These are phyloP conservation scores for Listronotus oregonensis DNA, from an alignment of 1,140 invertebrate species.

Conservation along the genomic window DNA sequence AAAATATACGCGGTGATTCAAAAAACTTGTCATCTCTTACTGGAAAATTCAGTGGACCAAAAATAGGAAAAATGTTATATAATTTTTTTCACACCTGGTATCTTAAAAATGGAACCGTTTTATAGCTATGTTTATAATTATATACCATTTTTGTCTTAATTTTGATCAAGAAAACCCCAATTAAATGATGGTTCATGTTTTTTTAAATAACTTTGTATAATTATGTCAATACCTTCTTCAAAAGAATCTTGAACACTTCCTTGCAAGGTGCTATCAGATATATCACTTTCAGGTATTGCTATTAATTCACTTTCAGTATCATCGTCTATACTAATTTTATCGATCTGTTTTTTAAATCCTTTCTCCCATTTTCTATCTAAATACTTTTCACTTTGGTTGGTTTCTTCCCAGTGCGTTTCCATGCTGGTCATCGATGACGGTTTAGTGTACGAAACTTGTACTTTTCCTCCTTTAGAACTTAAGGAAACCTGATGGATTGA, in stretches of 20 bases:
- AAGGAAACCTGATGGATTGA: constrained; percentile 56
- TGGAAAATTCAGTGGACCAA: too few species aligned
- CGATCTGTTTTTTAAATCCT: constrained; percentile 52
- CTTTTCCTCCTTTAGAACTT: constrained; percentile 59
- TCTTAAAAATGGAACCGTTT: too few species aligned
- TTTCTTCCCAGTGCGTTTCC: constrained; percentile 75
- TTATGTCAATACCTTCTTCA: constrained; percentile 56
- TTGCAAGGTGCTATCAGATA: constrained; percentile 80
- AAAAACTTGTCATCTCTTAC: too few species aligned
- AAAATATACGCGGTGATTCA: too few species aligned
- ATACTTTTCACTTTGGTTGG: constrained; percentile 52
- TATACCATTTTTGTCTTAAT: too few species aligned
- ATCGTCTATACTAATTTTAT: constrained; percentile 73
- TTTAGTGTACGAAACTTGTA: constrained; percentile 55
- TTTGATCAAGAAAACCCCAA: too few species aligned
- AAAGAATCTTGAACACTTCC: constrained; percentile 68
- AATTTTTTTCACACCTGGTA: too few species aligned
- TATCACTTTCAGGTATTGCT: constrained; percentile 85
- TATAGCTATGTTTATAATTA: too few species aligned
- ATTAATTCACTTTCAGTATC: constrained; percentile 85
- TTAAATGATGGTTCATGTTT: too few species aligned
- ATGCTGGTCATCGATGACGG: constrained; percentile 62
- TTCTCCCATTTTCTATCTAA: constrained; percentile 40
- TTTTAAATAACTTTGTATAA: too few species aligned
- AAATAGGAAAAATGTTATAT: too few species aligned